Percentiles rank a stretch among this genome's conserved stretches.
phyloP scores from a whole-genome alignment of 2,797 vertebrate genomes.

The Darevskia mixta region DNA sequence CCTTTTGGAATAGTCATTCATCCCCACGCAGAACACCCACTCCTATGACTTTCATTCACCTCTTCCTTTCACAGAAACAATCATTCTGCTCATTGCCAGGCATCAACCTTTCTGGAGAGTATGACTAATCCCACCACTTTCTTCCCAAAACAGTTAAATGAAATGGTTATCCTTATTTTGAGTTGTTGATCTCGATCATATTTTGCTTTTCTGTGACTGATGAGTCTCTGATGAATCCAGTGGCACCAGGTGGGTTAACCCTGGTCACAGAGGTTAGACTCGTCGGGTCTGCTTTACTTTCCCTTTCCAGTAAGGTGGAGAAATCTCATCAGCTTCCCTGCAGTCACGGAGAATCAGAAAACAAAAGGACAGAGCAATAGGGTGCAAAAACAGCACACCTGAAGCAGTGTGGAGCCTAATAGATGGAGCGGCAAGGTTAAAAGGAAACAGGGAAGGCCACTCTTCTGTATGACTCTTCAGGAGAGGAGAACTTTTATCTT shows the following conservation, averaged over 20 bases:
- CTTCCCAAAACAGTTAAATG: neutral
- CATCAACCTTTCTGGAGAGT: neutral
- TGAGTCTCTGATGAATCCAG: neutral
- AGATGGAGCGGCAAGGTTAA: slow-evolving; percentile 16
- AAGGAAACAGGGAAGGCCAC: neutral
- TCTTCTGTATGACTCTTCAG: neutral
- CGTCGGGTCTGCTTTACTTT: neutral
- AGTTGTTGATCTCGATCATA: neutral
- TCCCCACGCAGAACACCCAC: too few species aligned
- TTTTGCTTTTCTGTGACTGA: neutral
- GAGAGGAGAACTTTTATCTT: slow-evolving; percentile 8
- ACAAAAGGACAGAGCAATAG: neutral
- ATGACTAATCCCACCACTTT: neutral
- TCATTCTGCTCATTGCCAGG: neutral
- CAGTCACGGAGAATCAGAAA: slow-evolving; percentile 6
- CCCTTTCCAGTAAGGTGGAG: neutral
- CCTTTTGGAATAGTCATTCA: neutral
- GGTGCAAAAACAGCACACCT: neutral
- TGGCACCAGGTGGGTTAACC: neutral
- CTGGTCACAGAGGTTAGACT: neutral
- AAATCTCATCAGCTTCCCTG: slow-evolving; percentile 3
- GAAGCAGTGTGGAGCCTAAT: neutral
- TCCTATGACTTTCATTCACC: neutral
- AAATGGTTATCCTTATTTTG: neutral
- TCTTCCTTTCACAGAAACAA: neutral